Evolutionary conservation across 1,140 invertebrate species (phyloP).

Genomic region (Calliphora vicina): DNA sequence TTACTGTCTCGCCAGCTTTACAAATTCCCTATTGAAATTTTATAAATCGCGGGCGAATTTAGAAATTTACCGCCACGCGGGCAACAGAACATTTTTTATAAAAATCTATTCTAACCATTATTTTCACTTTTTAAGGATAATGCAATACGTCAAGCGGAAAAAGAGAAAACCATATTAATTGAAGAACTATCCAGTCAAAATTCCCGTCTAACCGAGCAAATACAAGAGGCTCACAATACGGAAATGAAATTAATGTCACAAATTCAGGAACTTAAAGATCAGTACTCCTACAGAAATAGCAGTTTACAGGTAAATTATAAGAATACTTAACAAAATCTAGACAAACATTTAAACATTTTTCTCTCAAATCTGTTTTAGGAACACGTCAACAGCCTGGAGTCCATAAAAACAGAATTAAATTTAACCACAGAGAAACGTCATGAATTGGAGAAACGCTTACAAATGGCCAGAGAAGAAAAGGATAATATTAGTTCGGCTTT

Average conservation of each 20-base stretch:
- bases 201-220: slow-evolving; percentile 83
- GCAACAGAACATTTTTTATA: too few species aligned
- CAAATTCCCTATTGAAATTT: too few species aligned
- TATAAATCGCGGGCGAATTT: too few species aligned
- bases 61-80: too few species aligned
- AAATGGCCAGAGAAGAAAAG: slow-evolving; percentile 77
- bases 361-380: slow-evolving; percentile 66
- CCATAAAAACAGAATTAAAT: slow-evolving; percentile 86
- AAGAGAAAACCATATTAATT: slow-evolving; percentile 81
- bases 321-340: background rate
- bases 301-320: slow-evolving; percentile 68
- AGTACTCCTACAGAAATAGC: slow-evolving; percentile 81
- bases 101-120: too few species aligned
- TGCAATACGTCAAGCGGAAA: slow-evolving; percentile 74
- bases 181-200: slow-evolving; percentile 91
- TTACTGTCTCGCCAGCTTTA: too few species aligned
- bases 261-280: slow-evolving; percentile 82
- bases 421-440: slow-evolving; percentile 83
- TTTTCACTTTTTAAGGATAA: slow-evolving; percentile 50
- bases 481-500: slow-evolving; percentile 79
- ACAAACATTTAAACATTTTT: slow-evolving; percentile 6
- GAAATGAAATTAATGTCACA: slow-evolving; percentile 83
- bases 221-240: slow-evolving; percentile 82
- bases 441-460: slow-evolving; percentile 83
- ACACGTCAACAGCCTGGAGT: slow-evolving; percentile 87